Evolutionary conservation across 1,140 invertebrate species (phyloP).

Genomic region (Bombus terrestris): DNA sequence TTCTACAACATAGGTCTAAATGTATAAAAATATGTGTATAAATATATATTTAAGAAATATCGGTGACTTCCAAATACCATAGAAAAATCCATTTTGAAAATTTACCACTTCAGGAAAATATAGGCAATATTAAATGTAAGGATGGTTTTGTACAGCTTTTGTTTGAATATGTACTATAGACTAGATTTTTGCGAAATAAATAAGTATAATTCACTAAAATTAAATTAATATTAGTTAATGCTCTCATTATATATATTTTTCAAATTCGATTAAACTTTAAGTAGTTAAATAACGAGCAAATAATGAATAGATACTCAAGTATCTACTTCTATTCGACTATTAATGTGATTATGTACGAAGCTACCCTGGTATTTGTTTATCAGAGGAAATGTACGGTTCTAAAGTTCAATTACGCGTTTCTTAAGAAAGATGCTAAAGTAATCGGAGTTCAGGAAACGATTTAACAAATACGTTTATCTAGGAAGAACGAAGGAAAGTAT

Average conservation of each 20-base stretch:
- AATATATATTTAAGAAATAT: too few relatives aligned
- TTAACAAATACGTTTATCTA: background rate
- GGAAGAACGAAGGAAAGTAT: background rate
- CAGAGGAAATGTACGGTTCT: background rate
- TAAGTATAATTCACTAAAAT: too few relatives aligned
- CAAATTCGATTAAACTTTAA: background rate
- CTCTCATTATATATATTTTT: background rate
- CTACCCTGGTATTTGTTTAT: background rate
- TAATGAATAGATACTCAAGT: background rate
- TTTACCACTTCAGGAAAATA: too few relatives aligned
- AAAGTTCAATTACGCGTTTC: background rate
- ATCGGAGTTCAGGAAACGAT: background rate
- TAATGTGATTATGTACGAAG: background rate
- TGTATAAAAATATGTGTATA: too few relatives aligned
- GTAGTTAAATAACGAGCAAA: background rate
- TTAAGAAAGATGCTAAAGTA: background rate
- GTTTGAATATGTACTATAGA: background rate
- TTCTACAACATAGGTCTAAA: too few relatives aligned
- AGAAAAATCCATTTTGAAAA: too few relatives aligned
- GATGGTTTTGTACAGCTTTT: background rate
- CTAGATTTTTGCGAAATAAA: background rate
- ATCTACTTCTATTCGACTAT: background rate
- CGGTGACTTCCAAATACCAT: too few relatives aligned
- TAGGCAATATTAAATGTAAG: too few relatives aligned
- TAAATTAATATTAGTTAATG: background rate